Base-by-base conservation (phyloP, 2,113 vertebrate genomes). In the Nettapus auritus region DNA sequence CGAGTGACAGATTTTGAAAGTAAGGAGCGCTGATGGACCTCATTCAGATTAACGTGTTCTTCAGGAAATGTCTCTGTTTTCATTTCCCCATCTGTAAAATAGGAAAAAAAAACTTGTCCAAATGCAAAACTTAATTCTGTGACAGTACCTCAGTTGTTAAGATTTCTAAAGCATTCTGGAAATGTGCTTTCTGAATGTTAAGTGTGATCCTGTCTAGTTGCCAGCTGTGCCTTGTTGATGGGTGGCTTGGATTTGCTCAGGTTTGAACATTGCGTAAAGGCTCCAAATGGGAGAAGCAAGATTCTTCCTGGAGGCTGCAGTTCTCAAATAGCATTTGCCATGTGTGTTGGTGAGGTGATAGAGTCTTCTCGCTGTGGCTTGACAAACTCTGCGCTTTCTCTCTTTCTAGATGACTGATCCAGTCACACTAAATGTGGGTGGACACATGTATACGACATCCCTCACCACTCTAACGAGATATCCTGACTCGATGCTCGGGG, bases 361-460 rank as follows among this genome's bases (percentile, higher is more conserved):
- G 8, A 69, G 28, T 81, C 82, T 68, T 91, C 73, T 59, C 36
- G 31, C 67, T 7, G 40, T 91, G 84, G 81, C 90, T 90, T 97
- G 90, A 94, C 96, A 94, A 91, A 89, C 93, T 96, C 66, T 96
- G 90, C 89, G 3, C 91, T 95, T 95, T 95, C 81, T 96, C 88
- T 96, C 90, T 95, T 96, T 97, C 68, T 96, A 99, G 99, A 99
- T 98, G 98, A 98, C 98, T 95, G 98, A 99, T 97, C 98, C 98
- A 91, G 97, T 99, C 97, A 99, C 98, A 31, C 97, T 99, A 91
- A 99, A 99, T 97, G 98, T 99, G 86, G 98, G 98, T 81, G 98
- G 98, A 97, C 98, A 99, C 91, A 97, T 99, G 95, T 99, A 99
- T 28, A 98, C 98, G 56, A 99, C 98, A 16, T 99, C 98, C n/a